A percentile compares a stretch with the other conserved stretches of the same genome.
Evolutionary conservation across 2,797 vertebrate species (phyloP).

Genomic region (Hypotaenidia okinawae): DNA sequence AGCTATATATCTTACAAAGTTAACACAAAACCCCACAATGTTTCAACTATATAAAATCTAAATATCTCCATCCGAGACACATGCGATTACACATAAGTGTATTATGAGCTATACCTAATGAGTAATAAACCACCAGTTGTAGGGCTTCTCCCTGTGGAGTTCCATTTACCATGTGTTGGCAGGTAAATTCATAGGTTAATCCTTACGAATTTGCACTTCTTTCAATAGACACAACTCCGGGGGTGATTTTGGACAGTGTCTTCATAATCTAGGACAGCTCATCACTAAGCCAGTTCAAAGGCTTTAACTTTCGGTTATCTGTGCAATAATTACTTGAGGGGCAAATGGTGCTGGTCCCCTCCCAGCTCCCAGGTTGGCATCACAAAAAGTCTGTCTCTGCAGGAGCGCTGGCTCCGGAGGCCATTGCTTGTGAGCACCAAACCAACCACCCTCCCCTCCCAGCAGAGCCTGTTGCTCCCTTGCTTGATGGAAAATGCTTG

Average conservation of each 20-base stretch:
- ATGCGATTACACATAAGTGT: background rate
- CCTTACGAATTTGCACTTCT: background rate
- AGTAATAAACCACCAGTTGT: background rate
- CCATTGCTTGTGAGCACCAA: rapidly evolving
- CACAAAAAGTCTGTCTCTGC: background rate
- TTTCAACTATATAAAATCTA: background rate
- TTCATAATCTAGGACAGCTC: background rate
- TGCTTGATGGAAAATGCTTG: rapidly evolving
- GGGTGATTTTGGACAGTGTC: background rate
- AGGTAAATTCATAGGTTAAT: background rate
- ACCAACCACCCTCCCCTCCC: background rate
- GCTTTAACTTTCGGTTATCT: background rate
- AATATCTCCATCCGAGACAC: background rate
- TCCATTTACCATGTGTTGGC: background rate
- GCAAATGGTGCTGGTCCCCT: background rate
- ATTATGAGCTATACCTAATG: background rate
- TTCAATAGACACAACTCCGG: background rate
- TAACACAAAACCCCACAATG: background rate
- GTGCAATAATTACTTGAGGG: background rate
- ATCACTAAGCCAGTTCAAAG: background rate
- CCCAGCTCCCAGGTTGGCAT: background rate
- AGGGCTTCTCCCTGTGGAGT: too few species aligned
- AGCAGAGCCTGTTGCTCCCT: rapidly evolving
- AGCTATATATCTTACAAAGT: background rate
- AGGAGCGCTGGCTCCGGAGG: background rate